Base-by-base conservation (phyloP, 2,797 vertebrate genomes). In the Protosalanx chinensis region DNA sequence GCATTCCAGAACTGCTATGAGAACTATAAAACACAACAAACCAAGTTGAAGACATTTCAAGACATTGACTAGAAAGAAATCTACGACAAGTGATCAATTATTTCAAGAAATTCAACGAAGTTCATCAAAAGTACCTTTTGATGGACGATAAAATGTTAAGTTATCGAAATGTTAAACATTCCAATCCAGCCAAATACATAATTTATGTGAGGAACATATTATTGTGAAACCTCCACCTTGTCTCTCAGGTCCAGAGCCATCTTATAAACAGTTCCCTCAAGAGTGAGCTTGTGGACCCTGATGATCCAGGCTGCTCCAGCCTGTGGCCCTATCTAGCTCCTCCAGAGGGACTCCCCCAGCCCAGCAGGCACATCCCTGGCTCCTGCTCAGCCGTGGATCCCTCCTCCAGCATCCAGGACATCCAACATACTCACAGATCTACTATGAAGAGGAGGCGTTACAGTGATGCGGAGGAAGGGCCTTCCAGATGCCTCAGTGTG, bases 1-100 rank as follows among this genome's bases (percentile, higher is more conserved):
- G 49, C 51, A 23, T 71, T 78, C 37, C 56, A 35, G 32, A 49
- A 32, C 70, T 67, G 35, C 72, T 51, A 65, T 27, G 29, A 66
- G 68, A 59, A 66, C 67, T 70, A 23, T 16, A 49, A 61, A 33
- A 72, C 20, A 60, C 20, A 29, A 60, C 23, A 12, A 60, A 60
- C 23, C 23, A 29, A 23, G 4, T 33, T 71, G 30, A 71, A 71
- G 64, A 27, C 2, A 62, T 57, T 32, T 67, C 30, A 58, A 63
- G 35, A 74, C 13, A 53, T 64, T 68, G 64, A 67, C 33, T 13
- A 62, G 35, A n/a, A 29, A 27, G 49, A 56, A 51, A 37, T 23
- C 20, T 12, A 27, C 7, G 6, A 23, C 7, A 51, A n/a, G 18
- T 56, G 51, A 1, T n/a, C 27, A 51, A 41, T 18, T 5, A 64